Conservation (phyloP, 2,113 vertebrate genomes). For the Aspiorhynchus laticeps region DNA sequence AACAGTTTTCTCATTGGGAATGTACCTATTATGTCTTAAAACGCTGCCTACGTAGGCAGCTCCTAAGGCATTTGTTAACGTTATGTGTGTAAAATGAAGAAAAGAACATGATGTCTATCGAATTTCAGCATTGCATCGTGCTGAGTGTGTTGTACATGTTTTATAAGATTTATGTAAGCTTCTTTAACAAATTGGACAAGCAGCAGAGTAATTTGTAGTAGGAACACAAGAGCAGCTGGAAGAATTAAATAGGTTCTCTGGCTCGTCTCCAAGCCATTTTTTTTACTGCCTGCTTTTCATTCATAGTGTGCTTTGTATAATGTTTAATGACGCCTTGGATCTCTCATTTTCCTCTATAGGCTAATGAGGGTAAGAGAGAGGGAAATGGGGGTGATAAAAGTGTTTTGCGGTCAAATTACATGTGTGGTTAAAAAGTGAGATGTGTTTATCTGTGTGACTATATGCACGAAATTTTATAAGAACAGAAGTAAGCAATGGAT, state of each 20-base stretch:
- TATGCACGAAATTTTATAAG: background rate
- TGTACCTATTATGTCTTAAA: background rate
- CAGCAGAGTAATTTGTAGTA: slow-evolving; percentile 31
- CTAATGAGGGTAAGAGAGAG: slow-evolving; percentile 10
- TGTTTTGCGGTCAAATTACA: slow-evolving; percentile 24
- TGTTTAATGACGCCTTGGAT: slow-evolving; percentile 38
- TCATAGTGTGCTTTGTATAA: slow-evolving; percentile 34
- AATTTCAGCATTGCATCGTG: background rate
- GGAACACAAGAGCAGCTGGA: slow-evolving; percentile 28
- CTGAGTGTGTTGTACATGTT: slow-evolving; percentile 11
- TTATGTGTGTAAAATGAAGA: background rate
- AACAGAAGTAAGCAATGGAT: background rate
- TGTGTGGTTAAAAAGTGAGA: background rate
- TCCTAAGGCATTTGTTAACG: background rate
- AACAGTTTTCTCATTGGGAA: background rate
- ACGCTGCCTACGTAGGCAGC: background rate
- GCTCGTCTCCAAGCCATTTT: slow-evolving; percentile 31
- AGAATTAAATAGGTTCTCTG: slow-evolving; percentile 36
- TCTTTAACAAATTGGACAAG: slow-evolving; percentile 24
- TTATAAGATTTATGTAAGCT: slow-evolving; percentile 36
- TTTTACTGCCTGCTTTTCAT: slow-evolving; percentile 34
- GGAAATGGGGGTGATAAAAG: slow-evolving; percentile 3
- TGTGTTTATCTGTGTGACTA: background rate
- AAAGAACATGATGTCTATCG: background rate
- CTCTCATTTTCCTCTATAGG: slow-evolving; percentile 17